Evolutionary conservation across 2,888 invertebrate genomes (phyloP).

Genomic region (Ecliptopera silaceata): DNA sequence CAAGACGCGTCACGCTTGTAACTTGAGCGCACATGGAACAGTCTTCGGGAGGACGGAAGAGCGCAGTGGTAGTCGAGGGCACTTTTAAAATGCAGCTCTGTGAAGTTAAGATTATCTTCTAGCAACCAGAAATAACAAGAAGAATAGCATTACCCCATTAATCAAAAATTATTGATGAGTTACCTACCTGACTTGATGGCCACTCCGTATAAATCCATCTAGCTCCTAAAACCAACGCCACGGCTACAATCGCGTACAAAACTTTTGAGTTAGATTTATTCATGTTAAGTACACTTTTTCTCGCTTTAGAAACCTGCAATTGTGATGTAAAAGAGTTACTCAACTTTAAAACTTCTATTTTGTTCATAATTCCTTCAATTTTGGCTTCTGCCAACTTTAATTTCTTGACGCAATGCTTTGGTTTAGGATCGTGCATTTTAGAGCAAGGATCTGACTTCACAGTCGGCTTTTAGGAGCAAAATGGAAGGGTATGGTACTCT

Average conservation of each 20-base stretch:
- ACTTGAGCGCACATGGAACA: slow-evolving; percentile 90
- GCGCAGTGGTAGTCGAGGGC: slow-evolving; percentile 58
- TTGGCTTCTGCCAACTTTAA: slow-evolving; percentile 65
- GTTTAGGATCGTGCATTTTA: slow-evolving; percentile 49
- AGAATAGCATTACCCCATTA: too few relatives aligned
- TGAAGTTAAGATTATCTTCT: too few relatives aligned
- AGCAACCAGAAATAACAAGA: too few relatives aligned
- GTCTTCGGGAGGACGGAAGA: slow-evolving; percentile 90
- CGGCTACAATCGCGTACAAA: slow-evolving; percentile 18
- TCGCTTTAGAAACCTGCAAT: slow-evolving; percentile 44
- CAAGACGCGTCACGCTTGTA: slow-evolving; percentile 84
- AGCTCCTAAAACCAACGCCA: slow-evolving; percentile 35
- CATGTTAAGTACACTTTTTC: neutral
- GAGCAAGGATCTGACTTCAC: neutral
- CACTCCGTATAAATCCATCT: slow-evolving; percentile 49
- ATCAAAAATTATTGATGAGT: too few relatives aligned
- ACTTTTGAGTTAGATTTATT: slow-evolving; percentile 18
- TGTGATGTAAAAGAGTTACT: slow-evolving; percentile 51
- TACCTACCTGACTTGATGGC: slow-evolving; percentile 49
- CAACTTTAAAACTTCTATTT: slow-evolving; percentile 62
- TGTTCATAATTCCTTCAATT: slow-evolving; percentile 62
- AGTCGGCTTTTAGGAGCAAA: slow-evolving; percentile 26
- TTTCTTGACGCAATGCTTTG: slow-evolving; percentile 64
- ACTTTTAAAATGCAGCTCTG: slow-evolving; percentile 62
- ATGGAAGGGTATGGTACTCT: slow-evolving; percentile 41